A percentile compares a stretch with the other conserved stretches of the same genome.
Conservation (phyloP, 2,113 vertebrate genomes). For the Brachirus orientalis region DNA sequence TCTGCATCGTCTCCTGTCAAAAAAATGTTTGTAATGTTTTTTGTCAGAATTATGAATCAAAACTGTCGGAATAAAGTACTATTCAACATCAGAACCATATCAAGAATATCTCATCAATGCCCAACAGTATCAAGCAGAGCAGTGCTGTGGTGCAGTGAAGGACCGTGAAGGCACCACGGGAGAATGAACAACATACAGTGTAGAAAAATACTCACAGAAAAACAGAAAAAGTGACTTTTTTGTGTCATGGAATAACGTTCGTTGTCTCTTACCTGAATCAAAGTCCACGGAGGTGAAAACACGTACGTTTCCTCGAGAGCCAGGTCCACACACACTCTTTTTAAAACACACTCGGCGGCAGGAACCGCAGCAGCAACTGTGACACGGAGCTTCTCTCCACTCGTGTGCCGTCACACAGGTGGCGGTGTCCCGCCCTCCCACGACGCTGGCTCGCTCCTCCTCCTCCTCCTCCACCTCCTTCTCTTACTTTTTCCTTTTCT, state of each 20-base stretch:
- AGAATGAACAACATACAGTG: no score
- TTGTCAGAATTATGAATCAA: no score
- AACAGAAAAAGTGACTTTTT: not conserved
- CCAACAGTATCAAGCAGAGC: no score
- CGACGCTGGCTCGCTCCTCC: not conserved
- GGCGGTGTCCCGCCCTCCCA: conserved; percentile 48
- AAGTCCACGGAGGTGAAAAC: conserved; percentile 8
- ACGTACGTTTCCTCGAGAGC: conserved; percentile 18
- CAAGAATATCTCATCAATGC: no score
- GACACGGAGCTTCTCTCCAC: conserved; percentile 22
- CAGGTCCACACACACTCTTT: conserved; percentile 1
- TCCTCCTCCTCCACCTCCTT: not conserved
- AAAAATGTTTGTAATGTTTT: no score
- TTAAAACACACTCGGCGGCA: not conserved
- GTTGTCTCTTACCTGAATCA: conserved; percentile 48
- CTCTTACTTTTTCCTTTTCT: not conserved
- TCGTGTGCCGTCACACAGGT: conserved; percentile 66
- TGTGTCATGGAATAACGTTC: not conserved
- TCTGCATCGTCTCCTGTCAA: no score
- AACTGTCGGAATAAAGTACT: no score
- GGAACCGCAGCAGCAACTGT: not conserved
- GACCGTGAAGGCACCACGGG: no score
- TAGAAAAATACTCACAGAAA: no score
- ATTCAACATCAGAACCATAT: no score
- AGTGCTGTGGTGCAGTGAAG: no score